phyloP scores from a whole-genome alignment of 2,888 invertebrate species.

The Hetaerina titia region DNA sequence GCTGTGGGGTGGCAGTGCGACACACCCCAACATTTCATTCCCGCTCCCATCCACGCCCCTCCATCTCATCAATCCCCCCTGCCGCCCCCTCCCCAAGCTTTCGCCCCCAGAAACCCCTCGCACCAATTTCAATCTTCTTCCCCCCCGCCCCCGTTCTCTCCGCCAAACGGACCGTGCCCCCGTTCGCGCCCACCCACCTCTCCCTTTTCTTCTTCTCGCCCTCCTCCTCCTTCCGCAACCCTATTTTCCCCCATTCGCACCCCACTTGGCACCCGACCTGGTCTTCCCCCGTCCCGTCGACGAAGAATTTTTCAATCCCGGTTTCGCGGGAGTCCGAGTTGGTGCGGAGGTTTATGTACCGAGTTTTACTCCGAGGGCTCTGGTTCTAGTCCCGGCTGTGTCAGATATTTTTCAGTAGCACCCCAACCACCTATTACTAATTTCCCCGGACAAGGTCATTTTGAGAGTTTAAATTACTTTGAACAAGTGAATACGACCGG shows the following conservation, averaged over 20 bases:
- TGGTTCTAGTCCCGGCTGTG: no score
- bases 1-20: neutral
- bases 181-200: neutral
- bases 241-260: neutral
- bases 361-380: no score
- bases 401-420: no score
- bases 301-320: neutral
- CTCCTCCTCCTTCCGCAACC: neutral
- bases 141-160: neutral
- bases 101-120: neutral
- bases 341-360: no score
- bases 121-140: neutral
- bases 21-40: neutral
- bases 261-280: neutral
- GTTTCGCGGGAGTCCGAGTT: neutral
- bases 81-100: neutral
- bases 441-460: no score
- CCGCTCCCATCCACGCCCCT: neutral
- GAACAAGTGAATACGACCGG: no score
- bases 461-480: no score
- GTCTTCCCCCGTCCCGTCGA: neutral
- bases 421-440: no score
- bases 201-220: neutral
- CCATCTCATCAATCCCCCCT: neutral
- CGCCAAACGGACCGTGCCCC: neutral